Evolutionary conservation across 1,140 invertebrate species (phyloP).

Genomic region (Drosophila littoralis): DNA sequence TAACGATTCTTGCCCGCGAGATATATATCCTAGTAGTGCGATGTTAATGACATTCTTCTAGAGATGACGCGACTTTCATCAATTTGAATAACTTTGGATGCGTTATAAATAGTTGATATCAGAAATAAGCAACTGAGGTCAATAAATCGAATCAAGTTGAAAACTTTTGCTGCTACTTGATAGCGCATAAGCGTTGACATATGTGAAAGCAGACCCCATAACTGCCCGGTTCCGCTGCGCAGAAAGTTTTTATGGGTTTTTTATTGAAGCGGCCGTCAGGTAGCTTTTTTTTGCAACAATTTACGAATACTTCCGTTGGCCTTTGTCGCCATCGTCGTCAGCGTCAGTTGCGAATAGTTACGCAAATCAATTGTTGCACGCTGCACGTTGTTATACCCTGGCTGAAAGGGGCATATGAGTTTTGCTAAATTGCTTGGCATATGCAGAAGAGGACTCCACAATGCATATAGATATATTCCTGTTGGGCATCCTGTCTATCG

Average conservation of each 20-base stretch:
- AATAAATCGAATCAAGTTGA: neutral
- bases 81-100: too few relatives aligned
- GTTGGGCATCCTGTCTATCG: too few relatives aligned
- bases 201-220: neutral
- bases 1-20: too few relatives aligned
- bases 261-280: constrained; percentile 14
- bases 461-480: too few relatives aligned
- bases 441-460: too few relatives aligned
- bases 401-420: neutral
- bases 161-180: neutral
- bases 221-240: too few relatives aligned
- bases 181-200: neutral
- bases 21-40: too few relatives aligned
- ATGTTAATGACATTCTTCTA: too few relatives aligned
- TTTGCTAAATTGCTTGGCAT: neutral
- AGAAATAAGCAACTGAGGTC: too few relatives aligned
- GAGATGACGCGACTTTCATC: too few relatives aligned
- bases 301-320: constrained; percentile 31
- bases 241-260: neutral
- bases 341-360: constrained; percentile 23
- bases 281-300: constrained; percentile 20
- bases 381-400: neutral
- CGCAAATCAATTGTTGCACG: constrained; percentile 44
- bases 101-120: neutral
- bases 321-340: constrained; percentile 22